Base-by-base conservation (phyloP, 2,113 vertebrate genomes). In the Phasianus colchicus region DNA sequence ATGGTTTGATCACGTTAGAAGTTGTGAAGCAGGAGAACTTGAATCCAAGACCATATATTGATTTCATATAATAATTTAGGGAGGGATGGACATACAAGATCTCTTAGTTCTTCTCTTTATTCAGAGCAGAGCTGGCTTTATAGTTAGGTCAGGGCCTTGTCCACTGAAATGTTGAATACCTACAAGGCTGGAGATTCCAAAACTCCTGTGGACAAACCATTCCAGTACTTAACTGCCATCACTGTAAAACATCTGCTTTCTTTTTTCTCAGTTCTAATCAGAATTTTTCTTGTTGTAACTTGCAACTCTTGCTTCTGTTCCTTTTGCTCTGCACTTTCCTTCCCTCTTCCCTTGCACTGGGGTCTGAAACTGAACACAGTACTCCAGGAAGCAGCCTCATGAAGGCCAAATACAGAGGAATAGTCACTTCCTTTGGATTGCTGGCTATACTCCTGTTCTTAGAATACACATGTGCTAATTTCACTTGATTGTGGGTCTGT, bases 401-500 rank as follows among this genome's bases (percentile, higher is more conserved):
- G 32, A 50, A 58, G 48, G 58, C 81, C 70, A 65, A 10, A 71
- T 10, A 29, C 0, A 1, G 63, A 77, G 36, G 15, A 57, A n/a
- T 14, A 58, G 30, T n/a, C 24, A 48, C 32, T 45, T 87, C 42
- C 89, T 54, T 61, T 45, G 63, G 48, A 15, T 30, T 73, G 55
- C 58, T 85, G 66, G 55, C 74, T 81, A 34, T 27, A 0, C 19
- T 66, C 71, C 42, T 57, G 36, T 57, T 86, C 25, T 55, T 92
- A 2, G 40, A 32, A 13, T 29, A 9, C 10, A 67, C 83, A 78
- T 92, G 66, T 86, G 83, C 85, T 94, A 36, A 64, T 92, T 67
- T 91, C 83, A 55, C 75, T 83, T 91, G 69, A 47, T 83, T 96
- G 78, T 86, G 79, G 86, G 77, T 40, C 93, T 96, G 80, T 93